phyloP scores from a whole-genome alignment of 2,888 invertebrate genomes.

The Chymomyza caudatula region DNA sequence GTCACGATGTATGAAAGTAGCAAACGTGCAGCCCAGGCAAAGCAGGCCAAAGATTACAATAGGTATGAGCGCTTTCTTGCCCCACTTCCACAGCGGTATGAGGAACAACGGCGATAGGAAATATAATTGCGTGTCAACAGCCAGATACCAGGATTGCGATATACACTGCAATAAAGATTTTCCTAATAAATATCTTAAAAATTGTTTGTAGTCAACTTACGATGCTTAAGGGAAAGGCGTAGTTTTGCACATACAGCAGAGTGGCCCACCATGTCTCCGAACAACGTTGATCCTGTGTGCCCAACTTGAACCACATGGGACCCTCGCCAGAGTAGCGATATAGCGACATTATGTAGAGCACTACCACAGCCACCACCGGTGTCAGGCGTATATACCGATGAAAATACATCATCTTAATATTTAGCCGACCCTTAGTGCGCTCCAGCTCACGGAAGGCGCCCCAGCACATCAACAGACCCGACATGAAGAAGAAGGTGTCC shows the following conservation, averaged over 20 bases:
- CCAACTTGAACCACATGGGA: conserved; percentile 79
- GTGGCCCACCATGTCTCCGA: conserved; percentile 79
- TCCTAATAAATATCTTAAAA: background rate
- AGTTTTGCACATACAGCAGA: conserved; percentile 79
- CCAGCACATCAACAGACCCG: conserved; percentile 81
- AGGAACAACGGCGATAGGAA: conserved; percentile 80
- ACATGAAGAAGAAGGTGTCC: conserved; percentile 83
- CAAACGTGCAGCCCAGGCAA: conserved; percentile 75
- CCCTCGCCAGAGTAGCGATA: conserved; percentile 79
- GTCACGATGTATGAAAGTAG: conserved; percentile 71
- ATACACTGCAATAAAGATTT: conserved; percentile 77
- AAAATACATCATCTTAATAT: conserved; percentile 76
- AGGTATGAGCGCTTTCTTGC: conserved; percentile 73
- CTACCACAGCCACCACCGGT: conserved; percentile 79
- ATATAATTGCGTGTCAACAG: conserved; percentile 81
- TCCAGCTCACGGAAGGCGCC: conserved; percentile 77
- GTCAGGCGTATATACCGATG: conserved; percentile 79
- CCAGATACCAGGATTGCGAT: conserved; percentile 81
- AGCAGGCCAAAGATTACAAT: conserved; percentile 66
- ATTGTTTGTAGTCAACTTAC: conserved; percentile 52
- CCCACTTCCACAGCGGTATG: conserved; percentile 79
- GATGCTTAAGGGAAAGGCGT: conserved; percentile 72
- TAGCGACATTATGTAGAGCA: conserved; percentile 79
- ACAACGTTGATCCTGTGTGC: conserved; percentile 75
- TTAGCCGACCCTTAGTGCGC: conserved; percentile 73